phyloP scores from a whole-genome alignment of 2,797 vertebrate species.

The Sebastes matsubarae region DNA sequence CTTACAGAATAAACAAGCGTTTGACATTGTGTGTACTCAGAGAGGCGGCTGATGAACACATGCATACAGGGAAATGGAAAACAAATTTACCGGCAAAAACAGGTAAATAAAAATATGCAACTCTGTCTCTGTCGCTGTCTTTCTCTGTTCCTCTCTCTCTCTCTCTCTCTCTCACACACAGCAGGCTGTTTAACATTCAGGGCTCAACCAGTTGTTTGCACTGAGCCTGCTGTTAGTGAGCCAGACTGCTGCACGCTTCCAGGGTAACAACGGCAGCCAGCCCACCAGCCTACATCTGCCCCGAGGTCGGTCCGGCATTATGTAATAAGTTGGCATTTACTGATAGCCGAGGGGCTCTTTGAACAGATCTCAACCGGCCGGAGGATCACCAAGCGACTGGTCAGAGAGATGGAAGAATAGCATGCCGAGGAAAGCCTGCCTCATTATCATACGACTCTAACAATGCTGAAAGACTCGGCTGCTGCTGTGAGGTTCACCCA shows the following conservation, averaged over 20 bases:
- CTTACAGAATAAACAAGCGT: neutral
- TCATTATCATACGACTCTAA: neutral
- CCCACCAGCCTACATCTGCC: neutral
- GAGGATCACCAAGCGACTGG: constrained; percentile 12
- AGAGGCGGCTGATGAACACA: neutral
- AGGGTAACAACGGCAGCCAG: constrained; percentile 4
- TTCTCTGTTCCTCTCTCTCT: neutral
- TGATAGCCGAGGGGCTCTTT: constrained; percentile 21
- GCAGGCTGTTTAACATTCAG: constrained; percentile 26
- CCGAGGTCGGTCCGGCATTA: constrained; percentile 10
- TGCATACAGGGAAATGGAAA: neutral
- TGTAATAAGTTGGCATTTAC: constrained; percentile 32
- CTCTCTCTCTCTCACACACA: neutral
- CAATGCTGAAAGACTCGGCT: neutral
- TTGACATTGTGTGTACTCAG: constrained; percentile 2
- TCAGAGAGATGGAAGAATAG: neutral
- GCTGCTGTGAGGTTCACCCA: neutral
- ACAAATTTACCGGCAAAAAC: neutral
- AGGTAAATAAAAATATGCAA: constrained; percentile 17
- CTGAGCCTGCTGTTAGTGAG: constrained; percentile 21
- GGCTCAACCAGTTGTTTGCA: constrained; percentile 25
- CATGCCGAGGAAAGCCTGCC: neutral
- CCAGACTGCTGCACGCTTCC: constrained; percentile 6
- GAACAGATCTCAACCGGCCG: neutral
- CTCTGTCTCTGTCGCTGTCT: neutral